Conservation (phyloP, 1,140 invertebrate species). For the Papilio polyxenes region DNA sequence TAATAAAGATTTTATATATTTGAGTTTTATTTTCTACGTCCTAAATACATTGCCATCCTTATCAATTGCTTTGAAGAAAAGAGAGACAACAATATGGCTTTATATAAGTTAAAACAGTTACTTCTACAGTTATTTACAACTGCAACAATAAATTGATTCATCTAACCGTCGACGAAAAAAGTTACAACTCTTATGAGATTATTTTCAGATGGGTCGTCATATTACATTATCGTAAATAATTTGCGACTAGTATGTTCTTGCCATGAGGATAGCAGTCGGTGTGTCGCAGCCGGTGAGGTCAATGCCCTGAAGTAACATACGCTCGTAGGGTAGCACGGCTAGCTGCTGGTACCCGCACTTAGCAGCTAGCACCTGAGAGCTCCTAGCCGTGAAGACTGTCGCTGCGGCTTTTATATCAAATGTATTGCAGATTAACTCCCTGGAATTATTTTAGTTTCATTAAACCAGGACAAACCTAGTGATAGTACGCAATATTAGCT, state of each 20-base stretch:
- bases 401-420: conserved; percentile 53
- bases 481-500: neutral
- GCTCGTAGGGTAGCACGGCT: conserved; percentile 52
- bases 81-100: too few relatives aligned
- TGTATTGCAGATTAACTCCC: conserved; percentile 55
- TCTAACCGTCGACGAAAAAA: too few relatives aligned
- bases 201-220: neutral
- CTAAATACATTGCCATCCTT: neutral
- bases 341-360: conserved; percentile 64
- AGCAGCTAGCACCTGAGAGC: conserved; percentile 65
- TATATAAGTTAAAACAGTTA: too few relatives aligned
- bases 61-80: neutral
- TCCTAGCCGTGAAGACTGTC: conserved; percentile 68
- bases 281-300: conserved; percentile 51
- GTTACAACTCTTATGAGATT: too few relatives aligned
- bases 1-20: conserved; percentile 2
- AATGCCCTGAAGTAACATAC: conserved; percentile 58
- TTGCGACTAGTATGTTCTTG: conserved; percentile 40
- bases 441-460: conserved; percentile 35
- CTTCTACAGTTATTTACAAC: too few relatives aligned
- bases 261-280: conserved; percentile 57
- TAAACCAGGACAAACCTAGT: too few relatives aligned
- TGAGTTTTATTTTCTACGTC: neutral
- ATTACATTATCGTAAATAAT: neutral
- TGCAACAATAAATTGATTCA: too few relatives aligned